A percentile compares a stretch with the other conserved stretches of the same genome.
phyloP scores from a whole-genome alignment of 2,113 vertebrate species.

The Lathamus discolor region DNA sequence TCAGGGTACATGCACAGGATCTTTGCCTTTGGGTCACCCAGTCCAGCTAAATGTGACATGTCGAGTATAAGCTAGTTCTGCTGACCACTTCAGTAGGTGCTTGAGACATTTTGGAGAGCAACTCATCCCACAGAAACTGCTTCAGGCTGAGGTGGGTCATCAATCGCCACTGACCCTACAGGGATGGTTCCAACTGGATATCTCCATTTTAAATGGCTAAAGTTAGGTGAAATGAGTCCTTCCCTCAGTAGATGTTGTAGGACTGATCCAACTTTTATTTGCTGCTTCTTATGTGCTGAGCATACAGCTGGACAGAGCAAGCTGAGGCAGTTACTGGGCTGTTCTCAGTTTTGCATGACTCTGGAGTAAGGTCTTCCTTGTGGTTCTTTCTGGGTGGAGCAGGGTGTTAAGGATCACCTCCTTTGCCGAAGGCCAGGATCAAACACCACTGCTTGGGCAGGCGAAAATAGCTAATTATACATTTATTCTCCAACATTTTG shows the following conservation, averaged over 20 bases:
- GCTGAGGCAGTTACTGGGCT: background rate
- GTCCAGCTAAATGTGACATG: background rate
- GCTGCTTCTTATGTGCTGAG: background rate
- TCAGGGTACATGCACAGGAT: accelerated
- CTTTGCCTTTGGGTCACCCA: background rate
- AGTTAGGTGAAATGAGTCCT: background rate
- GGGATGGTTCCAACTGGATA: background rate
- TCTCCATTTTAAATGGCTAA: background rate
- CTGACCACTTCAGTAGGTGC: background rate
- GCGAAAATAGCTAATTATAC: background rate
- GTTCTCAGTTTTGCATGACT: background rate
- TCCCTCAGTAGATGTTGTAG: background rate
- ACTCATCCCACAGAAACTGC: background rate
- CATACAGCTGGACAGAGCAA: background rate
- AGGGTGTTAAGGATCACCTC: background rate
- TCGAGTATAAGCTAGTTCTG: accelerated
- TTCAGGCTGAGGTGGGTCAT: background rate
- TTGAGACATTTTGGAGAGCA: background rate
- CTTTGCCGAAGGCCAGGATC: background rate
- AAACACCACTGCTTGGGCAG: background rate
- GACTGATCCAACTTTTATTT: background rate
- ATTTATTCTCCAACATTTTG: background rate
- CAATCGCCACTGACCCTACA: background rate
- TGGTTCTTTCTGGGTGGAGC: background rate
- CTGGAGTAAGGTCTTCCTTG: background rate